These are phyloP conservation scores for Gisinianus flammeolus DNA, from an alignment of 2,888 invertebrate genomes.

Conservation along the genomic window DNA sequence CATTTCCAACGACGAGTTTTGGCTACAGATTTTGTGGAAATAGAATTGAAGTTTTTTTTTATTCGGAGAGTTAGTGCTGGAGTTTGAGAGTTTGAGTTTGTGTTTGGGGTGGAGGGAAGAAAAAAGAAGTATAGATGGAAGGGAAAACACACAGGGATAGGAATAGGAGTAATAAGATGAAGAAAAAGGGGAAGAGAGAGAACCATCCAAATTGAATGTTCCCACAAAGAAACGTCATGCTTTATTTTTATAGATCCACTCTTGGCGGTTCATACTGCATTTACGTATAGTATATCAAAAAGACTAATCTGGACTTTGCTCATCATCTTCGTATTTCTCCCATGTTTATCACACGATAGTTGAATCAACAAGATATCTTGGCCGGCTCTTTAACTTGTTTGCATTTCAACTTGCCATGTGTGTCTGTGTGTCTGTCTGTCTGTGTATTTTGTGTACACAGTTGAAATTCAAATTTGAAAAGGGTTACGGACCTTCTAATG, in stretches of 20 bases:
- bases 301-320: conserved; percentile 27
- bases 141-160: not conserved
- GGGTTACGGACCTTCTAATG: too few relatives aligned
- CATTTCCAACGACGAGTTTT: too few relatives aligned
- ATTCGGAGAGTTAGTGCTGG: not conserved
- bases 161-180: not conserved
- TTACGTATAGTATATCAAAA: not conserved
- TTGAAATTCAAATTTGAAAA: conserved; percentile 2
- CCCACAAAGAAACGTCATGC: conserved; percentile 21
- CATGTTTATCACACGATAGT: not conserved
- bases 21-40: too few relatives aligned
- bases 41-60: too few relatives aligned
- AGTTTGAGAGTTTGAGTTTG: not conserved
- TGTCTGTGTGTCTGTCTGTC: too few relatives aligned
- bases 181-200: not conserved
- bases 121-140: too few relatives aligned
- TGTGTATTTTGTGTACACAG: too few relatives aligned
- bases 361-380: not conserved
- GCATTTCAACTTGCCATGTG: not conserved
- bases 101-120: not conserved
- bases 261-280: conserved; percentile 1
- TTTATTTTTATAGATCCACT: conserved; percentile 35
- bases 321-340: conserved; percentile 12
- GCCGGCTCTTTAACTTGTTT: not conserved
- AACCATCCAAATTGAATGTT: conserved; percentile 23